Base-by-base conservation (phyloP, 2,113 vertebrate genomes). In the Pteruthius melanotis region DNA sequence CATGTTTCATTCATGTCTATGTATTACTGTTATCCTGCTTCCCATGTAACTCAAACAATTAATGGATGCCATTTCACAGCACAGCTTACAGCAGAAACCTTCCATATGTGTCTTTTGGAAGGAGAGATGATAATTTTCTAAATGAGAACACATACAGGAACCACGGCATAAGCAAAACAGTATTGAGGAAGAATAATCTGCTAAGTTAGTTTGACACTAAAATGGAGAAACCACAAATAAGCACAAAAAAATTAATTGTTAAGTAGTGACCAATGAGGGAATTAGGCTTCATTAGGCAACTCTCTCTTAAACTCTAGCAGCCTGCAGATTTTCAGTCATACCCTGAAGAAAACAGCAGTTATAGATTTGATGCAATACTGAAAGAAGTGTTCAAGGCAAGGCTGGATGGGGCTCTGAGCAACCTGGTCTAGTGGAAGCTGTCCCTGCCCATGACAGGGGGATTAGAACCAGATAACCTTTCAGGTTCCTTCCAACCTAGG, bases 1-100 rank as follows among this genome's bases (percentile, higher is more conserved):
- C 56, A 42, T 77, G 86, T 91, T 96, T 95, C 93, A 93, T 96
- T 93, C 87, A 82, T 77, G 44, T 66, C 70, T 94, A 47, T 45
- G 64, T 87, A 85, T 90, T 63, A 68, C 66, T 86, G 78, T 37
- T 85, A 53, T 16, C 91, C 47, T 52, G 80, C 91, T 92, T 84
- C 68, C 77, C 77, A 68, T 1, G 6, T 89, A 96, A 80, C 69
- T 80, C 82, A 93, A 93, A 90, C 88, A 95, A 96, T 81, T 94
- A 93, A 72, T 15, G 23, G 26, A 77, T 83, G 60, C 17, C 31
- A 59, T 92, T 95, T 94, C 45, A 71, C 9, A 86, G 79, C 56
- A 68, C 9, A 3, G 72, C 60, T 79, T 90, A 61, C 11, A 60
- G 63, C 18, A 61, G 28, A 94, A 97, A 75, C 12, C 11, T 83